These are phyloP conservation scores for Petrocephalus schoutedeni DNA, from an alignment of 2,797 vertebrate species.

Conservation along the genomic window DNA sequence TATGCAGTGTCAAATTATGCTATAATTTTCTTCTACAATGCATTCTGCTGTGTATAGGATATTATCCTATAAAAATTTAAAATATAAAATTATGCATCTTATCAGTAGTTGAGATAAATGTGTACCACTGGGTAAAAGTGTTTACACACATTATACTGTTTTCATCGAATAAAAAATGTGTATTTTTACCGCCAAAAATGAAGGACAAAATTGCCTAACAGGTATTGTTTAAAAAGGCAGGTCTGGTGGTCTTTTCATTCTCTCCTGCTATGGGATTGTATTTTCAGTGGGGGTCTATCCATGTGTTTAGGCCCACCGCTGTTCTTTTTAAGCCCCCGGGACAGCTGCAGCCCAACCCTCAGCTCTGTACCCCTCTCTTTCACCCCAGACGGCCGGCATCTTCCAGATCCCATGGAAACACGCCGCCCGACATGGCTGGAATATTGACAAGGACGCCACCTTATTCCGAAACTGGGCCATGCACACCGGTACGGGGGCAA, in stretches of 20 bases:
- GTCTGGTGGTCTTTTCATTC: not conserved
- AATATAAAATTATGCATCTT: not conserved
- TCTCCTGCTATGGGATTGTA: not conserved
- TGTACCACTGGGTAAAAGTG: not conserved
- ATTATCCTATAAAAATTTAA: not conserved
- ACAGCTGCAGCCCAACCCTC: not conserved
- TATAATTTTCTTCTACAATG: not conserved
- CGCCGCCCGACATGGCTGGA: conserved; percentile 71
- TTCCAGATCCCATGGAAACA: conserved; percentile 78
- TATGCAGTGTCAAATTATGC: not conserved
- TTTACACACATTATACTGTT: not conserved
- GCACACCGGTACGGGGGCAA: conserved; percentile 62
- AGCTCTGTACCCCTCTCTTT: not conserved
- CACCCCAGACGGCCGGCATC: conserved; percentile 51
- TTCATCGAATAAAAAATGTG: not conserved
- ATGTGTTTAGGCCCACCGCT: too few species aligned
- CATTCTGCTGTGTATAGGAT: not conserved
- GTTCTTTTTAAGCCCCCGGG: not conserved
- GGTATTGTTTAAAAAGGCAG: not conserved
- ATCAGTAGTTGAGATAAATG: not conserved
- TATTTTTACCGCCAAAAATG: not conserved
- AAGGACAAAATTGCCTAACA: not conserved
- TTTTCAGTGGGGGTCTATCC: too few species aligned
- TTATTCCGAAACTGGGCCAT: conserved; percentile 74
- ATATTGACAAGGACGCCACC: conserved; percentile 68